phyloP scores from a whole-genome alignment of 2,797 vertebrate genomes.

The Manis crassicaudata region DNA sequence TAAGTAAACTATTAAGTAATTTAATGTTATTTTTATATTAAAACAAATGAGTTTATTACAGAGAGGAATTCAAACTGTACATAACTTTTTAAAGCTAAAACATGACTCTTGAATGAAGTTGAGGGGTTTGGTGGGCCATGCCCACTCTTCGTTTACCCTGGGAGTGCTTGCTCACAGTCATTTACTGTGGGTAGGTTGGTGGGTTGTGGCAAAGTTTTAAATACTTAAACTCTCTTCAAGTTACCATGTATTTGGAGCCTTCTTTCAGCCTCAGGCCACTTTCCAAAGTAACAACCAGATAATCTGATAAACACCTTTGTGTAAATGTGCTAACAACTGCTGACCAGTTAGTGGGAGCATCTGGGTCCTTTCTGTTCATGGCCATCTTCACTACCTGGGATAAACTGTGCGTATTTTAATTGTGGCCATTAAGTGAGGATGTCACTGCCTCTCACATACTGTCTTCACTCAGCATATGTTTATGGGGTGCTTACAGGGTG shows the following conservation, averaged over 20 bases:
- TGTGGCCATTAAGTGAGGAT: background rate
- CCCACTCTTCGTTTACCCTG: background rate
- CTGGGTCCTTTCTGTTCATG: background rate
- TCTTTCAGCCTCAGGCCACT: background rate
- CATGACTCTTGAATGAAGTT: background rate
- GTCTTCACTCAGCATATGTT: background rate
- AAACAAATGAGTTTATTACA: background rate
- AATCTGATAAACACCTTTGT: conserved; percentile 23
- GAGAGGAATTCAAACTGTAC: background rate
- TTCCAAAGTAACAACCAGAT: conserved; percentile 36
- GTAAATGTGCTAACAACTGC: background rate
- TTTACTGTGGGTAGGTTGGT: conserved; percentile 7
- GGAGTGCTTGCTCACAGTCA: background rate
- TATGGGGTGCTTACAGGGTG: background rate
- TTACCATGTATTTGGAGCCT: background rate
- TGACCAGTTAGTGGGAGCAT: background rate
- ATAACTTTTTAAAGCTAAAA: background rate
- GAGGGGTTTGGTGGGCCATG: background rate
- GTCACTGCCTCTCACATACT: background rate
- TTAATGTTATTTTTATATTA: conserved; percentile 10
- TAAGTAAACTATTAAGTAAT: background rate
- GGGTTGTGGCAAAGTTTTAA: background rate
- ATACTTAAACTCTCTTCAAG: background rate
- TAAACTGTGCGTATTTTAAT: background rate
- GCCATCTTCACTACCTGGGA: background rate